A percentile compares a stretch with the other conserved stretches of the same genome.
These are phyloP conservation scores for Dreissena rostriformis DNA, from an alignment of 1,140 invertebrate genomes.

Conservation along the genomic window DNA sequence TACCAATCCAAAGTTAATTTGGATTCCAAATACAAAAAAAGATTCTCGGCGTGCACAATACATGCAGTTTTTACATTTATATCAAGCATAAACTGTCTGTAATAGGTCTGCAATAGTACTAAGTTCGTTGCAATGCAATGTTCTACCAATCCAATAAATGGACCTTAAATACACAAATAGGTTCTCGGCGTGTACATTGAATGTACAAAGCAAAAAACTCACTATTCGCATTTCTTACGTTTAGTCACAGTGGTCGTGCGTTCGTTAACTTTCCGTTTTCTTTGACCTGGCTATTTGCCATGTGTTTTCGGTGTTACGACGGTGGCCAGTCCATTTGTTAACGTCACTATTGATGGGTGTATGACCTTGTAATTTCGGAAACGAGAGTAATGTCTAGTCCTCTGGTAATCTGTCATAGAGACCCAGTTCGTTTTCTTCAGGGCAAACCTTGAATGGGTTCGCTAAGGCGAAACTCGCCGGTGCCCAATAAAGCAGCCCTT, in stretches of 20 bases:
- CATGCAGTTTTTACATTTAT: no score
- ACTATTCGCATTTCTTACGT: neutral
- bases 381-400: neutral
- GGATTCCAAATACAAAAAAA: no score
- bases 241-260: constrained; percentile 19
- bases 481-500: neutral
- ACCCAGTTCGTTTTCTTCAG: neutral
- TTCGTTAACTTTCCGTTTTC: constrained; percentile 24
- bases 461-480: constrained; percentile 20
- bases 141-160: no score
- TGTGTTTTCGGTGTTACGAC: neutral
- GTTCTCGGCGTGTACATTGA: neutral
- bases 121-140: no score
- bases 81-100: no score
- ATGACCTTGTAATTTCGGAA: neutral
- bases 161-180: no score
- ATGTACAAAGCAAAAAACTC: neutral
- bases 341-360: neutral
- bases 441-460: constrained; percentile 5
- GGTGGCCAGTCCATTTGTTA: neutral
- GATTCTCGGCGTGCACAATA: no score
- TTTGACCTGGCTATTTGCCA: constrained; percentile 24
- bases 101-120: no score
- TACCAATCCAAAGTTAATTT: no score
- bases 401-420: neutral